These are phyloP conservation scores for Phrynocephalus guinanensis DNA, from an alignment of 2,797 vertebrate species.

Conservation along the genomic window DNA sequence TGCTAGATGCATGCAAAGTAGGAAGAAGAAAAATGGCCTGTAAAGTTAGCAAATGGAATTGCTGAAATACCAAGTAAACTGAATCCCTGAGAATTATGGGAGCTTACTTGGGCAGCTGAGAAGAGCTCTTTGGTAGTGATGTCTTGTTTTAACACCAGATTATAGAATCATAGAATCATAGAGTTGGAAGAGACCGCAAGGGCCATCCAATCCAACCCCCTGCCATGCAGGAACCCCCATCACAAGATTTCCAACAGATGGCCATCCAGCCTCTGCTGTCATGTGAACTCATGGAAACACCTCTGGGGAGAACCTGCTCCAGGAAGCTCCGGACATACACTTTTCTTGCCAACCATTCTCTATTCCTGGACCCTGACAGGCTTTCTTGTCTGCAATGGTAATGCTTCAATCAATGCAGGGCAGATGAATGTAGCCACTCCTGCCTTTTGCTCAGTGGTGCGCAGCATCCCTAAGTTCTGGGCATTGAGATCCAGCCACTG, in stretches of 20 bases:
- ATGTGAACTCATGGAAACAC: not conserved
- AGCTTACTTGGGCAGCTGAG: not conserved
- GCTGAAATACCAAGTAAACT: not conserved
- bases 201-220: too few relatives aligned
- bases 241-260: too few relatives aligned
- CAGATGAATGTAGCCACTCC: not conserved
- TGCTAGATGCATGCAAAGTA: slow-evolving; percentile 13
- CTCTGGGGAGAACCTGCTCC: not conserved
- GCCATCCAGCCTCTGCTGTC: too few relatives aligned
- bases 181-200: too few relatives aligned
- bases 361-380: not conserved
- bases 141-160: not conserved
- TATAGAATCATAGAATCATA: too few relatives aligned
- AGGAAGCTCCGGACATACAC: not conserved
- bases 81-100: not conserved
- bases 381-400: not conserved
- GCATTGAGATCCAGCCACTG: not conserved
- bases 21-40: not conserved
- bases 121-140: not conserved
- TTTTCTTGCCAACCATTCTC: not conserved
- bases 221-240: too few relatives aligned
- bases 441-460: not conserved
- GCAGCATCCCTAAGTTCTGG: not conserved
- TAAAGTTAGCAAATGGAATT: slow-evolving; percentile 10
- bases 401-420: not conserved